Percentiles rank a stretch among this genome's conserved stretches.
Evolutionary conservation across 2,888 invertebrate genomes (phyloP).

Genomic region (Pseudeuparius sepicola): DNA sequence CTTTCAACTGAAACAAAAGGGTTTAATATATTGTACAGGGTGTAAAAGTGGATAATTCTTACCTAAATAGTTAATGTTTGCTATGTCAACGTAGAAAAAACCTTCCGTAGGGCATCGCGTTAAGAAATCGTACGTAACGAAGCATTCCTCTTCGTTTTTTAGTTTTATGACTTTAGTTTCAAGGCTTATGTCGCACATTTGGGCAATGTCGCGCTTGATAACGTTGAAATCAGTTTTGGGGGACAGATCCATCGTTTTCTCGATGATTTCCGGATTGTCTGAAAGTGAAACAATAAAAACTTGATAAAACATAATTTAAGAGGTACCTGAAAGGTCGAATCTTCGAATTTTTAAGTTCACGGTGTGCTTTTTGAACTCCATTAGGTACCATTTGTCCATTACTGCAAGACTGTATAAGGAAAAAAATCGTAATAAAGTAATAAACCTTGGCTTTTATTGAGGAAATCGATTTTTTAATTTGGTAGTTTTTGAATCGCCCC

Average conservation of each 20-base stretch:
- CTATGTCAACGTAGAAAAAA: slow-evolving; percentile 39
- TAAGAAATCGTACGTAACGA: slow-evolving; percentile 40
- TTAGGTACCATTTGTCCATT: too few relatives aligned
- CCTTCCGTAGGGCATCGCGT: slow-evolving; percentile 27
- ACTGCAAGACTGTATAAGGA: too few relatives aligned
- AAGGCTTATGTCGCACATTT: slow-evolving; percentile 31
- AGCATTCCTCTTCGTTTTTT: slow-evolving; percentile 36
- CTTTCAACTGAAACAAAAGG: too few relatives aligned
- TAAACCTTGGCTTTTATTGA: too few relatives aligned
- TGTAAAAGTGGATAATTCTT: slow-evolving; percentile 24
- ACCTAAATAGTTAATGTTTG: slow-evolving; percentile 40
- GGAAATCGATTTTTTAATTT: too few relatives aligned
- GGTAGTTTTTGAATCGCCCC: too few relatives aligned
- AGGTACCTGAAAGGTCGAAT: slow-evolving; percentile 31
- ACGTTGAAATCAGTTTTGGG: slow-evolving; percentile 29
- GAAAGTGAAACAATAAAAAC: slow-evolving; percentile 18
- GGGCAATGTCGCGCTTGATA: slow-evolving; percentile 31
- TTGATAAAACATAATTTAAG: too few relatives aligned
- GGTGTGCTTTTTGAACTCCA: slow-evolving; percentile 22
- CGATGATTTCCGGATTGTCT: slow-evolving; percentile 29
- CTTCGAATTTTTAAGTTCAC: slow-evolving; percentile 30
- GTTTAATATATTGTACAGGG: background rate
- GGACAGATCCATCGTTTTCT: slow-evolving; percentile 30
- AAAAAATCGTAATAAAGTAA: too few relatives aligned
- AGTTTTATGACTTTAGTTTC: slow-evolving; percentile 41